phyloP scores from a whole-genome alignment of 2,888 invertebrate genomes.

The Cephus spinipes region DNA sequence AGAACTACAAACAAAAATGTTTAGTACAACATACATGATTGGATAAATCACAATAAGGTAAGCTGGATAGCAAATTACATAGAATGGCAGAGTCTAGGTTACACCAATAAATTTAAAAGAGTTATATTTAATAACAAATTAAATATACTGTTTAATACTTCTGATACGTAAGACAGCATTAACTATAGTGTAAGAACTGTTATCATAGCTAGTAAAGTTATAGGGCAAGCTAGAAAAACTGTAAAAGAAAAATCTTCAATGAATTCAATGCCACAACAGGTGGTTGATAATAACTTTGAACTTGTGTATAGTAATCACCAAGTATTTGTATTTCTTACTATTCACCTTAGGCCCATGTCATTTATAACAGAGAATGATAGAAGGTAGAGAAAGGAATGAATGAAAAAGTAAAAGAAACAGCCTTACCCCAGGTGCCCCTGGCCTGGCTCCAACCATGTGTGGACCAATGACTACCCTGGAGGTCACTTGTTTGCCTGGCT shows the following conservation, averaged over 20 bases:
- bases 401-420: constrained; percentile 9
- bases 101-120: constrained; percentile 21
- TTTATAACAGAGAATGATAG: background rate
- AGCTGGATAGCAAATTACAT: background rate
- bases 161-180: background rate
- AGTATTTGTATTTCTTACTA: background rate
- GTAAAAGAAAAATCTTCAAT: background rate
- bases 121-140: constrained; percentile 44
- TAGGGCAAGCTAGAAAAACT: background rate
- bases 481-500: constrained; percentile 75
- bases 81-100: no score
- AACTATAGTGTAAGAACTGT: background rate
- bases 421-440: constrained; percentile 84
- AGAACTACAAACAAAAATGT: background rate
- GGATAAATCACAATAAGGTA: background rate
- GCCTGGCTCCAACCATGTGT: constrained; percentile 84
- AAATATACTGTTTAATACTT: background rate
- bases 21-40: background rate
- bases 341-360: background rate
- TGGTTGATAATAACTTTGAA: background rate
- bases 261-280: background rate
- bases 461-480: constrained; percentile 88
- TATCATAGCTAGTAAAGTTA: background rate
- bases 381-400: background rate
- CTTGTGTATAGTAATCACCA: background rate